A percentile compares a stretch with the other conserved stretches of the same genome.
Evolutionary conservation across 2,888 invertebrate species (phyloP).

Genomic region (Eucriotettix oculatus): DNA sequence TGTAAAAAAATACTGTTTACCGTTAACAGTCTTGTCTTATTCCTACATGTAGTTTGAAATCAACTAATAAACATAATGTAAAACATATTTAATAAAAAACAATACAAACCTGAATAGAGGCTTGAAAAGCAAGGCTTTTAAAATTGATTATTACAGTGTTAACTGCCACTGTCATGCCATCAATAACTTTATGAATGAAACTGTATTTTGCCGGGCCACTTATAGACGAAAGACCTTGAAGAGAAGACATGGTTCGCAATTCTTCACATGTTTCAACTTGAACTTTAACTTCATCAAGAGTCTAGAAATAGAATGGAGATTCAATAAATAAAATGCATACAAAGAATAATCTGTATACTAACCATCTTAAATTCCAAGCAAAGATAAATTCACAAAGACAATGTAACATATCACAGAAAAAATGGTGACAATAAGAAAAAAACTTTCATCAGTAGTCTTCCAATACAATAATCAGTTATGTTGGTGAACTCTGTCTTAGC

Average conservation of each 20-base stretch:
- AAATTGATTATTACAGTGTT: constrained; percentile 90
- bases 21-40: too few relatives aligned
- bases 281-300: constrained; percentile 83
- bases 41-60: too few relatives aligned
- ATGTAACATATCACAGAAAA: too few relatives aligned
- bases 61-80: not conserved
- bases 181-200: constrained; percentile 85
- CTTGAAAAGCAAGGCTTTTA: constrained; percentile 85
- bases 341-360: too few relatives aligned
- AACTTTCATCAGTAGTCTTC: too few relatives aligned
- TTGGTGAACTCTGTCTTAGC: too few relatives aligned
- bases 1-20: too few relatives aligned
- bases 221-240: constrained; percentile 34
- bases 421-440: too few relatives aligned
- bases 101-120: constrained; percentile 72
- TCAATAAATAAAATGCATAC: not conserved
- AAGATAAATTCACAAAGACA: too few relatives aligned
- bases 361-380: too few relatives aligned
- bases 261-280: constrained; percentile 86
- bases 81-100: not conserved
- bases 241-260: constrained; percentile 44
- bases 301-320: constrained; percentile 36
- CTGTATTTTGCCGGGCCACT: constrained; percentile 58
- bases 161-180: constrained; percentile 90
- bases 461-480: too few relatives aligned